Conservation (phyloP, 2,113 vertebrate species). For the Anoura caudifer region DNA sequence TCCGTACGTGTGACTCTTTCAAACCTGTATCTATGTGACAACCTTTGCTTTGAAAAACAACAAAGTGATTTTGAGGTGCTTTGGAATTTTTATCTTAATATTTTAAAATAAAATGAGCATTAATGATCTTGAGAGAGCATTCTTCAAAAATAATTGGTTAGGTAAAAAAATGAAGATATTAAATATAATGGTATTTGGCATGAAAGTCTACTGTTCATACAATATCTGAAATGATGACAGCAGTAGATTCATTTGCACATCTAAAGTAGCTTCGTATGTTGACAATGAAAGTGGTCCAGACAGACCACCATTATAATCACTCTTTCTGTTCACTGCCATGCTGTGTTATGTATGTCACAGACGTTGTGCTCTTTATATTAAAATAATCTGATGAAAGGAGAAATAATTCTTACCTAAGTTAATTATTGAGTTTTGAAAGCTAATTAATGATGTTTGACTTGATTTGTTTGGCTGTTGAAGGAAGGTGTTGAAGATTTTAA, state of each 20-base stretch:
- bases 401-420: constrained; percentile 28
- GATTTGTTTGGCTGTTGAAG: constrained; percentile 51
- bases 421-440: constrained; percentile 56
- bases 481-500: constrained; percentile 62
- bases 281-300: constrained; percentile 35
- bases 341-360: background rate
- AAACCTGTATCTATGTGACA: background rate
- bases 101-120: constrained; percentile 47
- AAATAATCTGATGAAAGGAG: constrained; percentile 42
- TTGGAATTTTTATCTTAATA: constrained; percentile 14
- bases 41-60: constrained; percentile 49
- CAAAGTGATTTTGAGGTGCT: background rate
- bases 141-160: background rate
- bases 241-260: constrained; percentile 31
- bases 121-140: constrained; percentile 11
- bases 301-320: background rate
- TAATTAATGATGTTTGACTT: constrained; percentile 47
- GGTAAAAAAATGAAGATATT: constrained; percentile 23
- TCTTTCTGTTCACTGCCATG: background rate
- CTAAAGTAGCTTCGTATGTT: constrained; percentile 45
- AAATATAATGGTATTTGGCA: constrained; percentile 7
- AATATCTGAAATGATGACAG: background rate
- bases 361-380: background rate
- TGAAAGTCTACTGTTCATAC: background rate
- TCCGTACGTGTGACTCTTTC: background rate